These are phyloP conservation scores for Cacatua alba DNA, from an alignment of 2,113 vertebrate species.

Conservation along the genomic window DNA sequence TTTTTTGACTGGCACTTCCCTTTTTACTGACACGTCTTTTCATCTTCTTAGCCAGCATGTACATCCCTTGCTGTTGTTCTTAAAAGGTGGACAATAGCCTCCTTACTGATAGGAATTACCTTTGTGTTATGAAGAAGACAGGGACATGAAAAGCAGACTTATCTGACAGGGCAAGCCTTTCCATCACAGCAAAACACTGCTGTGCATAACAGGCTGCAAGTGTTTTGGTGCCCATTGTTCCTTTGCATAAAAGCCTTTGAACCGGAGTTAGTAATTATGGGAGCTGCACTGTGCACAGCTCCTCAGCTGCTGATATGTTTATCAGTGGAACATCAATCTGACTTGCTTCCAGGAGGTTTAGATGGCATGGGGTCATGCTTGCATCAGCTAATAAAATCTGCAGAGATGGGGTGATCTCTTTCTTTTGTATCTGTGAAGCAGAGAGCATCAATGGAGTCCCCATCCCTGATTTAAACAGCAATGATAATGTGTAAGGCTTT, in stretches of 20 bases:
- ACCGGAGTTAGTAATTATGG: constrained; percentile 39
- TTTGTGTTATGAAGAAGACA: neutral
- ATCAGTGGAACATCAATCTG: constrained; percentile 37
- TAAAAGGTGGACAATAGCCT: neutral
- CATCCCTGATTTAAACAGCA: neutral
- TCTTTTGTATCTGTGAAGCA: neutral
- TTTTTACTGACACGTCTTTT: neutral
- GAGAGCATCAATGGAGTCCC: neutral
- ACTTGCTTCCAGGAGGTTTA: constrained; percentile 36
- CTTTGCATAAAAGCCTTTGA: constrained; percentile 65
- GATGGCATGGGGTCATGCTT: constrained; percentile 44
- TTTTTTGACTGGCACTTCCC: neutral
- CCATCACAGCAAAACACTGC: neutral
- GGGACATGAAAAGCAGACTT: constrained; percentile 2
- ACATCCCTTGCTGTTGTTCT: neutral
- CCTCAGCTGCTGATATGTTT: constrained; percentile 54
- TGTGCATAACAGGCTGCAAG: neutral
- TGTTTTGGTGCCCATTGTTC: constrained; percentile 39
- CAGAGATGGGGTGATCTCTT: neutral
- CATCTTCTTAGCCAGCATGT: neutral
- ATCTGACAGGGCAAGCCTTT: neutral
- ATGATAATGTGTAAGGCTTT: neutral
- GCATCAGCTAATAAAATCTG: constrained; percentile 14
- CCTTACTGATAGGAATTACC: neutral
- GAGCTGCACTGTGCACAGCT: neutral